Conservation (phyloP, 2,113 vertebrate genomes). For the Oryzias woworae region DNA sequence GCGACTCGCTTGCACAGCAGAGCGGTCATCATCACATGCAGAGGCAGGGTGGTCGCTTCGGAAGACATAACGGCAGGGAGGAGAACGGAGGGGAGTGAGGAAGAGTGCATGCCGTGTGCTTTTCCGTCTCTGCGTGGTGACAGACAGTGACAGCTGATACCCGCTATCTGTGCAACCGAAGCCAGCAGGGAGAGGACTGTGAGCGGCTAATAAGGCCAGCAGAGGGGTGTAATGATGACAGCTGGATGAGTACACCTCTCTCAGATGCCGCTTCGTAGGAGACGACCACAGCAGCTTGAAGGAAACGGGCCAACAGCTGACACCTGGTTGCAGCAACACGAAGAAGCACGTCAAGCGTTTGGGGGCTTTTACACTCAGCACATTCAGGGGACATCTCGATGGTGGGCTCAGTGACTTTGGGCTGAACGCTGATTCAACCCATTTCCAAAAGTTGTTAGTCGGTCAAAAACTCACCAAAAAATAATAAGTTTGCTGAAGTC, state of each 20-base stretch:
- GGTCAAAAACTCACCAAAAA: no score
- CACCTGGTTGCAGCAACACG: neutral
- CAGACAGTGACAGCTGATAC: constrained; percentile 60
- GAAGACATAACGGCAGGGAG: constrained; percentile 14
- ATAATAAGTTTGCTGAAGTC: no score
- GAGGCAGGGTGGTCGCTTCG: constrained; percentile 36
- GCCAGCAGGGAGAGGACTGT: constrained; percentile 48
- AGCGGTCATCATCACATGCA: constrained; percentile 50
- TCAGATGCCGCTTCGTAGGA: neutral
- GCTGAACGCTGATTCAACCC: no score
- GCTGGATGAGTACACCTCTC: constrained; percentile 34
- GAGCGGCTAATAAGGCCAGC: constrained; percentile 55
- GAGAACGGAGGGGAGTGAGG: constrained; percentile 9
- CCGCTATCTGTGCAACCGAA: constrained; percentile 45
- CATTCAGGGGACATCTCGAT: no score
- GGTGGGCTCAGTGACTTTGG: no score
- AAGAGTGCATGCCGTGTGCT: constrained; percentile 14
- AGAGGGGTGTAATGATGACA: constrained; percentile 62
- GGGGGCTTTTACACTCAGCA: no score
- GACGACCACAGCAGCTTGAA: no score
- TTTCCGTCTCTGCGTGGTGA: constrained; percentile 4
- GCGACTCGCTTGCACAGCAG: no score
- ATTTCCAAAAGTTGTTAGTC: no score
- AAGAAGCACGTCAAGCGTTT: neutral
- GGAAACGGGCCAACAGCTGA: neutral